phyloP scores from a whole-genome alignment of 1,140 invertebrate species.

The Drosophila prosaltans region DNA sequence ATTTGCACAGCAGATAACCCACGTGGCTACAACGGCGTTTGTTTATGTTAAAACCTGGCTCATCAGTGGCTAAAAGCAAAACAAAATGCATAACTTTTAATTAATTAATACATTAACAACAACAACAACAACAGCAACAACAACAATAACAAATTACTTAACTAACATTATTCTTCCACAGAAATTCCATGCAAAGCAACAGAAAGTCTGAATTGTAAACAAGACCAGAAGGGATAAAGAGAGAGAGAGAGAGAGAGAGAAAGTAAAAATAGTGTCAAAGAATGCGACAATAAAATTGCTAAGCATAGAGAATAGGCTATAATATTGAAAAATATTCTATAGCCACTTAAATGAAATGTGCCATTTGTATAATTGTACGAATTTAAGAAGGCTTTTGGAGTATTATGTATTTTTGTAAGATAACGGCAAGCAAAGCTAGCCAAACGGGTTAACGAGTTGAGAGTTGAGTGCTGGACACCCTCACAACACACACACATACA shows the following conservation, averaged over 20 bases:
- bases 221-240: conserved; percentile 19
- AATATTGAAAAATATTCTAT: background rate
- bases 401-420: conserved; percentile 32
- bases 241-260: background rate
- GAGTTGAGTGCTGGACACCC: conserved; percentile 63
- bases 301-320: conserved; percentile 13
- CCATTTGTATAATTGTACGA: conserved; percentile 39
- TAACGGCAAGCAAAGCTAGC: conserved; percentile 11
- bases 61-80: conserved; percentile 53
- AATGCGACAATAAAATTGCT: conserved; percentile 42
- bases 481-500: conserved; percentile 33
- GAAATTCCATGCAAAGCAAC: conserved; percentile 53
- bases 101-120: conserved; percentile 16
- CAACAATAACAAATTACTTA: conserved; percentile 19
- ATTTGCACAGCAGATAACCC: conserved; percentile 59
- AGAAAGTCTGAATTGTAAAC: conserved; percentile 55
- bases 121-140: conserved; percentile 12
- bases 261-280: too few relatives aligned
- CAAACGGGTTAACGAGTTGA: conserved; percentile 28
- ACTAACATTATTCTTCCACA: conserved; percentile 38
- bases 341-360: conserved; percentile 7
- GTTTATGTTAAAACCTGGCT: conserved; percentile 71
- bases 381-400: conserved; percentile 41
- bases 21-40: conserved; percentile 58
- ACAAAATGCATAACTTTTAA: conserved; percentile 1